Conservation (phyloP, 2,113 vertebrate species). For the Accipiter virgatus region DNA sequence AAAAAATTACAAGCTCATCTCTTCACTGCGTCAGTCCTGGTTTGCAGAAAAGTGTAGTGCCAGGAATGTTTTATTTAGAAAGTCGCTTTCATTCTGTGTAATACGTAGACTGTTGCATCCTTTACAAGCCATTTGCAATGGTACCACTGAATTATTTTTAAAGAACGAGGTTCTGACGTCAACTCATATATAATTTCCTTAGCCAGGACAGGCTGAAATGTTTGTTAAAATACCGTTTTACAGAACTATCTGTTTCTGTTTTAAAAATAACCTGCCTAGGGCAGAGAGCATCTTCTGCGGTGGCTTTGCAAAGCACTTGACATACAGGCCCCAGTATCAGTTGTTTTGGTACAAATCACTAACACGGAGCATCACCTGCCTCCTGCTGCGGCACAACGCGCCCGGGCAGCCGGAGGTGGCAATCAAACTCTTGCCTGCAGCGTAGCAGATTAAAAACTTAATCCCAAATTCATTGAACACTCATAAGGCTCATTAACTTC, state of each 20-base stretch:
- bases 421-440: background rate
- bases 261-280: background rate
- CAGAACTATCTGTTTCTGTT: background rate
- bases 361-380: background rate
- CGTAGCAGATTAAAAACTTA: background rate
- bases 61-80: background rate
- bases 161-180: background rate
- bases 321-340: fast-evolving
- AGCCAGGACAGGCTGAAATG: background rate
- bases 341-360: background rate
- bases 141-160: background rate
- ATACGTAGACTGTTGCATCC: background rate
- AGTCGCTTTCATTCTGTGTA: background rate
- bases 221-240: background rate
- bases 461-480: background rate
- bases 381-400: background rate
- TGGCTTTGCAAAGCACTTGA: background rate
- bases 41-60: background rate
- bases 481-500: background rate
- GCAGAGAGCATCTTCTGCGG: background rate
- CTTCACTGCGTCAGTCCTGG: background rate
- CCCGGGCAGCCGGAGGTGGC: fast-evolving
- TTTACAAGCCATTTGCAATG: background rate
- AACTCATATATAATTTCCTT: background rate
- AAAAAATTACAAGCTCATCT: background rate